A percentile compares a stretch with the other conserved stretches of the same genome.
Evolutionary conservation across 2,888 invertebrate genomes (phyloP).

Genomic region (Caenorhabditis sp.): DNA sequence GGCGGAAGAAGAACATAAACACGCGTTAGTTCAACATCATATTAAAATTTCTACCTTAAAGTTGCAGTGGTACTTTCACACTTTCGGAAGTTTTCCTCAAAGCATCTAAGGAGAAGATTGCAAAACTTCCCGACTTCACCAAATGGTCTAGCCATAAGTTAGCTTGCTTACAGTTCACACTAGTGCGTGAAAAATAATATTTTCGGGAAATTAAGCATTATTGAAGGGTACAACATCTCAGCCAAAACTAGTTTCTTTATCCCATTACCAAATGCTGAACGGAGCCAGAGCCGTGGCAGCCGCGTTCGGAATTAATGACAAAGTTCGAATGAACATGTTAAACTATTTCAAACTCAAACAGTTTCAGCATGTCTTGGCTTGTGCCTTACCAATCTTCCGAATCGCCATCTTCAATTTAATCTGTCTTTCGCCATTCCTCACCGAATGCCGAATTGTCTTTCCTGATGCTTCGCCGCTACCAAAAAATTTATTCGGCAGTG

Average conservation of each 20-base stretch:
- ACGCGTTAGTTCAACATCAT: slow-evolving; percentile 63
- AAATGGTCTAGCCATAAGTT: slow-evolving; percentile 74
- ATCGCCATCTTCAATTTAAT: slow-evolving; percentile 75
- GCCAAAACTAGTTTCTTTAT: slow-evolving; percentile 74
- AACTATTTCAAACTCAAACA: too few relatives aligned
- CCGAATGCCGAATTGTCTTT: slow-evolving; percentile 71
- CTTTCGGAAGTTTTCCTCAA: slow-evolving; percentile 74
- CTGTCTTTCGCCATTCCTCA: slow-evolving; percentile 74
- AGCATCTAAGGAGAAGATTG: slow-evolving; percentile 68
- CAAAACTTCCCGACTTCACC: slow-evolving; percentile 68
- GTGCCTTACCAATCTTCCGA: slow-evolving; percentile 77
- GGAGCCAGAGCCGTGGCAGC: slow-evolving; percentile 72
- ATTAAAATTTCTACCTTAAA: too few relatives aligned
- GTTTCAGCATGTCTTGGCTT: slow-evolving; percentile 72
- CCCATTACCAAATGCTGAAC: slow-evolving; percentile 78
- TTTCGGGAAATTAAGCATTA: background rate
- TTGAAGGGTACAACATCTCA: slow-evolving; percentile 74
- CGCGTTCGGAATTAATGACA: slow-evolving; percentile 69
- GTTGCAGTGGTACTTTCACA: slow-evolving; percentile 73
- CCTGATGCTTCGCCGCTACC: slow-evolving; percentile 78
- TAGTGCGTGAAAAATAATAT: slow-evolving; percentile 53
- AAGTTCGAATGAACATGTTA: too few relatives aligned
- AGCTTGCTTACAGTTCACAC: slow-evolving; percentile 75
- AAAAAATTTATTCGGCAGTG: slow-evolving; percentile 70
- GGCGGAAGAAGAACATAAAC: slow-evolving; percentile 78